phyloP scores from a whole-genome alignment of 2,888 invertebrate genomes.

The Lomographa bimaculata region DNA sequence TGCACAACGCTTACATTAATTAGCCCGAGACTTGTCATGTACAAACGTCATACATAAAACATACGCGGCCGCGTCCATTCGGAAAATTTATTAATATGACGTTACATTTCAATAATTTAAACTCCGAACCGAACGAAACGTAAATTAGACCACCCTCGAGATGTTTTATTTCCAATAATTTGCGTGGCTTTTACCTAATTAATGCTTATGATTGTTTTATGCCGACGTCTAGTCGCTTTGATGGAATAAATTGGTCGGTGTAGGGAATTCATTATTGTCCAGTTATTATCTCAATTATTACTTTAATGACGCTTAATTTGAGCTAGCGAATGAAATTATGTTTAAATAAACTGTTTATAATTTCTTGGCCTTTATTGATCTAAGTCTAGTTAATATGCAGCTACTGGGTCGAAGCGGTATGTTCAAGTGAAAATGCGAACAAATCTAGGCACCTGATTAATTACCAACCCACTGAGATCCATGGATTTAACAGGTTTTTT shows the following conservation, averaged over 20 bases:
- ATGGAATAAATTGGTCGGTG: slow-evolving; percentile 47
- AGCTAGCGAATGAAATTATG: slow-evolving; percentile 28
- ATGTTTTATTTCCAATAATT: slow-evolving; percentile 42
- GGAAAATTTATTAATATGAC: slow-evolving; percentile 59
- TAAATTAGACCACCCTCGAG: slow-evolving; percentile 56
- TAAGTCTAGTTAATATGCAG: slow-evolving; percentile 15
- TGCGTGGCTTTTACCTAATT: slow-evolving; percentile 51
- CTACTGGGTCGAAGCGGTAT: slow-evolving; percentile 19
- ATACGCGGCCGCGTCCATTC: slow-evolving; percentile 49
- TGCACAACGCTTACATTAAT: slow-evolving; percentile 76
- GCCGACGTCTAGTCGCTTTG: slow-evolving; percentile 40
- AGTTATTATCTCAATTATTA: slow-evolving; percentile 47
- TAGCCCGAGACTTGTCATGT: slow-evolving; percentile 67
- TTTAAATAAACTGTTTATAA: slow-evolving; percentile 17
- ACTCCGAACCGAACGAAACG: slow-evolving; percentile 43
- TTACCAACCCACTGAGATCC: slow-evolving; percentile 28
- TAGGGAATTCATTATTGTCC: slow-evolving; percentile 45
- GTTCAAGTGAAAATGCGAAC: slow-evolving; percentile 18
- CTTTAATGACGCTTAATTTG: slow-evolving; percentile 67
- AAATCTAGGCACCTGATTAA: slow-evolving; percentile 31
- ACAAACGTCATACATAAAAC: slow-evolving; percentile 69
- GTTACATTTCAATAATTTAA: slow-evolving; percentile 54
- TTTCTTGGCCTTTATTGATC: slow-evolving; percentile 19
- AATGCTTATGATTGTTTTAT: slow-evolving; percentile 60
- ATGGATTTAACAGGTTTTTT: slow-evolving; percentile 32